Conservation (phyloP, 2,113 vertebrate species). For the Microcebus murinus region DNA sequence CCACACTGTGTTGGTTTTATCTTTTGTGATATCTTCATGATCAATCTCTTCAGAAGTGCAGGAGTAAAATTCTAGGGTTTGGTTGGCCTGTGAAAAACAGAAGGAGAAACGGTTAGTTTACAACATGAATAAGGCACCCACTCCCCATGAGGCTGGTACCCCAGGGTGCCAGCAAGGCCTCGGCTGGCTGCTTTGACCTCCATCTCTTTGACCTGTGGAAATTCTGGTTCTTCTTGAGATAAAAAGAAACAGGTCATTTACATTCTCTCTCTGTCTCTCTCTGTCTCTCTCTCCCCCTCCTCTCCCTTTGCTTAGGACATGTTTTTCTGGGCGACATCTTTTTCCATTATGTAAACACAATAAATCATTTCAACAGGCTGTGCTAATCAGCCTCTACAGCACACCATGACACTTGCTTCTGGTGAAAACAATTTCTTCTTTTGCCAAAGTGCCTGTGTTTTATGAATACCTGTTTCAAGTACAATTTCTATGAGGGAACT, state of each 20-base stretch:
- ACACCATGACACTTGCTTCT: constrained; percentile 7
- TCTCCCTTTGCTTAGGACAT: neutral
- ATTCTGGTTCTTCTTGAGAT: neutral
- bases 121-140: neutral
- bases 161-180: neutral
- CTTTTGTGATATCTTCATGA: constrained; percentile 79
- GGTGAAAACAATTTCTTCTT: constrained; percentile 9
- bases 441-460: constrained; percentile 21
- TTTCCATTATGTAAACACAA: neutral
- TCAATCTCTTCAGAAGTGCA: constrained; percentile 79
- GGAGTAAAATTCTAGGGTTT: constrained; percentile 59
- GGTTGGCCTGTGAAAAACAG: constrained; percentile 59
- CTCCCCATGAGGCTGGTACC: neutral
- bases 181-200: neutral
- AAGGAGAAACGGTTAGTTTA: neutral
- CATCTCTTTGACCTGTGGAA: neutral
- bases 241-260: neutral
- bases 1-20: constrained; percentile 70
- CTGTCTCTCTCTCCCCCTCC: neutral
- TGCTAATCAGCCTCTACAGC: neutral
- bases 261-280: neutral
- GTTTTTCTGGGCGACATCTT: neutral
- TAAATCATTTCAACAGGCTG: neutral
- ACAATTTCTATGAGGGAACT: neutral
- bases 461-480: constrained; percentile 15